A percentile compares a stretch with the other conserved stretches of the same genome.
Evolutionary conservation across 1,140 invertebrate genomes (phyloP).

Genomic region (Trypoxylus dichotomus): DNA sequence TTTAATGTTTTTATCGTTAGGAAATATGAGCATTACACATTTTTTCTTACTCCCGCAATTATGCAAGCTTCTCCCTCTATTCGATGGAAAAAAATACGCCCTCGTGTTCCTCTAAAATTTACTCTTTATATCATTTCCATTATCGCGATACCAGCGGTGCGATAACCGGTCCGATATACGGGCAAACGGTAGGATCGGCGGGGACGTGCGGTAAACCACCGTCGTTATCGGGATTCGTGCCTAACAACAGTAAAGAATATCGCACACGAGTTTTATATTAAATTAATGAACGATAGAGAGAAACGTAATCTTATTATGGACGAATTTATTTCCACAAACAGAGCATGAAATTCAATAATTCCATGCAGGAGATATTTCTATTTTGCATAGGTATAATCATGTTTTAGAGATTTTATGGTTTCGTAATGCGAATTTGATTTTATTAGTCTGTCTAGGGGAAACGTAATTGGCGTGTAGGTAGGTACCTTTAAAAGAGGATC

Average conservation of each 20-base stretch:
- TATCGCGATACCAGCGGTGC: neutral
- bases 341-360: neutral
- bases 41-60: too few relatives aligned
- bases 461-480: too few relatives aligned
- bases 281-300: conserved; percentile 2
- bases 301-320: neutral
- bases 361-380: neutral
- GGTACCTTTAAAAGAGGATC: too few relatives aligned
- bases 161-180: neutral
- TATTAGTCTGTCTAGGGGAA: too few relatives aligned
- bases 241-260: conserved; percentile 3
- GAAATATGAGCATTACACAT: too few relatives aligned
- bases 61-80: neutral
- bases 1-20: too few relatives aligned
- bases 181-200: neutral
- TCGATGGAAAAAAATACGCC: neutral
- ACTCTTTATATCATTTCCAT: neutral
- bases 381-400: too few relatives aligned
- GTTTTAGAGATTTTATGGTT: too few relatives aligned
- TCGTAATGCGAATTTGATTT: too few relatives aligned
- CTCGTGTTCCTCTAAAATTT: neutral
- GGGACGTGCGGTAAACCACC: neutral
- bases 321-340: neutral
- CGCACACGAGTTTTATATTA: conserved; percentile 3
- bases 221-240: neutral